These are phyloP conservation scores for Syritta pipiens DNA, from an alignment of 2,888 invertebrate genomes.

Conservation along the genomic window DNA sequence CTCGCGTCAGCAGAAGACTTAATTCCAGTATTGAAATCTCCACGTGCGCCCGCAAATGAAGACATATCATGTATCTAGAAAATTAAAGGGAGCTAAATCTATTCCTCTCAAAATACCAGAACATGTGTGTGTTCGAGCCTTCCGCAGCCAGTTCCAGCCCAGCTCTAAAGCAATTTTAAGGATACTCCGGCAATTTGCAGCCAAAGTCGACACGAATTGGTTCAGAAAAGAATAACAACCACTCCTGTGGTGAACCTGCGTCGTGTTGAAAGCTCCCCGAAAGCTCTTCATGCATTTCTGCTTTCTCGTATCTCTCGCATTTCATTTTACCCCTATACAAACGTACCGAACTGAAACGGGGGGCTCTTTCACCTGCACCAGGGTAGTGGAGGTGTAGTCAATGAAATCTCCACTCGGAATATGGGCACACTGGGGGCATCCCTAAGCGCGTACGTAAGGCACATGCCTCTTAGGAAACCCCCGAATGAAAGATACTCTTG, in stretches of 20 bases:
- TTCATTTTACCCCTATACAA: constrained; percentile 1
- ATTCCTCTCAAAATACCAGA: too few species aligned
- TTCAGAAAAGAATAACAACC: constrained; percentile 17
- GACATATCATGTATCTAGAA: too few species aligned
- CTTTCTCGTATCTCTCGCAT: too few species aligned
- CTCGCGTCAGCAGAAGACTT: too few species aligned
- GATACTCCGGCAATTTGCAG: background rate
- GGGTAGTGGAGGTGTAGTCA: too few species aligned
- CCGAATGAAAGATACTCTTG: background rate
- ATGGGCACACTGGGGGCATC: background rate
- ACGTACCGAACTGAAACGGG: too few species aligned
- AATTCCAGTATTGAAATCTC: background rate
- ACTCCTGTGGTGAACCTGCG: constrained; percentile 20
- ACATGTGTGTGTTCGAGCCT: too few species aligned
- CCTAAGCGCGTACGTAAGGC: too few species aligned
- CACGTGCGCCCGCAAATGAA: too few species aligned
- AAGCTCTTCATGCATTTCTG: constrained; percentile 8
- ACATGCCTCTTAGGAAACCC: background rate
- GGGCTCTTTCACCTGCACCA: too few species aligned
- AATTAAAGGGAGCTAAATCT: too few species aligned
- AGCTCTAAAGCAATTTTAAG: background rate
- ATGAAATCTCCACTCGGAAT: background rate
- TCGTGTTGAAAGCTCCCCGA: constrained; percentile 3
- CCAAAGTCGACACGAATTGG: background rate
- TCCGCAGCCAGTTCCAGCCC: too few species aligned